phyloP scores from a whole-genome alignment of 2,113 vertebrate species.

The Octodon degus region DNA sequence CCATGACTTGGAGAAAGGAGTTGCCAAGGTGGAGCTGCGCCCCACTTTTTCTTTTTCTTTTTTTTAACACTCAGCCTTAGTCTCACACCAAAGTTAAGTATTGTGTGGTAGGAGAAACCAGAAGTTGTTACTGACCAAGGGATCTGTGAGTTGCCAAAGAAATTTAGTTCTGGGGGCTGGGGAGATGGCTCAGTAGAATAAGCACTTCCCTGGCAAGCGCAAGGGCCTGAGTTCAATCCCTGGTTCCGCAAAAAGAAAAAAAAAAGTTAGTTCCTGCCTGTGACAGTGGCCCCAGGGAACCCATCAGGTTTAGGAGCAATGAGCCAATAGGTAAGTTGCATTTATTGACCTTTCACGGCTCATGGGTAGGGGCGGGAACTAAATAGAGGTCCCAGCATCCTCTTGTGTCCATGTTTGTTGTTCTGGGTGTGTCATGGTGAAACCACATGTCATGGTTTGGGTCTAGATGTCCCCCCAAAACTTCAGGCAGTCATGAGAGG shows the following conservation, averaged over 20 bases:
- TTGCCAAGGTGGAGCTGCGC: neutral
- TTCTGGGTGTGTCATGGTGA: neutral
- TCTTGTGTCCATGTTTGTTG: neutral
- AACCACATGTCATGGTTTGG: neutral
- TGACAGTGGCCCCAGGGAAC: neutral
- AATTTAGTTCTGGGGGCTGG: neutral
- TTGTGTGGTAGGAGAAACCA: accelerated
- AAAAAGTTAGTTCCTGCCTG: neutral
- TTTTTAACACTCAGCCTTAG: neutral
- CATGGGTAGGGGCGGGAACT: neutral
- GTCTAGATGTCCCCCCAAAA: neutral
- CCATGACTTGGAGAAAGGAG: neutral
- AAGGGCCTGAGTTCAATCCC: no score
- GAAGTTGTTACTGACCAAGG: neutral
- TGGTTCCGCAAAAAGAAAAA: no score
- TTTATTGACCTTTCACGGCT: neutral
- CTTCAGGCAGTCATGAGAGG: neutral
- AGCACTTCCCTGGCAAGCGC: no score
- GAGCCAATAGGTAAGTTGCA: neutral
- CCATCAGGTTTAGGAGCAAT: neutral
- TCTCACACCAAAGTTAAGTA: neutral
- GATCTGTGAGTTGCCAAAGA: neutral
- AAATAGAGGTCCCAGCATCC: neutral
- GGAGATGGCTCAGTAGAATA: no score
- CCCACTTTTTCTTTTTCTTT: no score